Evolutionary conservation across 2,113 vertebrate genomes (phyloP), one percentile per base, ranked within the genome.

Genomic region (Actenoides lindsayi): DNA sequence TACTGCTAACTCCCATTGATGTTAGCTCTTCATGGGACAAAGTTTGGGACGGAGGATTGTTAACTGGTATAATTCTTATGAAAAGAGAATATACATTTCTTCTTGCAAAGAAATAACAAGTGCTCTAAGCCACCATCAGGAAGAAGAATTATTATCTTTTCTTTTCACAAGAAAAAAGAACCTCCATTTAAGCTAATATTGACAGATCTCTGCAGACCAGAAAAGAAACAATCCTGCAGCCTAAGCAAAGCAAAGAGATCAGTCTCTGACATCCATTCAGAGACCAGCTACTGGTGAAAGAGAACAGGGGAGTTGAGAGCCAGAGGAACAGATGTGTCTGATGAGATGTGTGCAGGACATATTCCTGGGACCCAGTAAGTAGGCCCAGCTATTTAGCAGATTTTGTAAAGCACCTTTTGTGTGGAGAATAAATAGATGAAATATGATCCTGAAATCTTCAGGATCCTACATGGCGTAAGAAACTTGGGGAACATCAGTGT

Each of bases 191-290:
- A 95, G 82, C 92, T 96, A 96, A 92, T 97, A 97, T 97, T 97
- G 96, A 95, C 96, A 96, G 93, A 96, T 97, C 95, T 94, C 71
- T 92, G 90, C 84, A 96, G 90, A 95, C 92, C 96, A 96, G 71
- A 90, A 96, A 68, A 94, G 90, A 95, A 97, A 97, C 96, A 97
- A 96, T 95, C 90, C 96, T 4, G 0, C 75, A 96, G 96, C 67
- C 96, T 96, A 88, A 96, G 92, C 92, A 97, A 96, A 94, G 95
- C 93, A 93, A 92, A 94, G 94, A 90, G 96, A 96, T 97, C 94
- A 95, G 94, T 86, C 92, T 85, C 68, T 0, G 56, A 93, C 96
- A 94, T 63, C 85, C 87, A 74, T 96, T 97, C 93, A 95, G 71
- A 94, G 71, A 90, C 54, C 88, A 92, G 87, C 94, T 94, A 82